These are phyloP conservation scores for Planiliza haematocheilus DNA, from an alignment of 2,113 vertebrate genomes.

Conservation along the genomic window DNA sequence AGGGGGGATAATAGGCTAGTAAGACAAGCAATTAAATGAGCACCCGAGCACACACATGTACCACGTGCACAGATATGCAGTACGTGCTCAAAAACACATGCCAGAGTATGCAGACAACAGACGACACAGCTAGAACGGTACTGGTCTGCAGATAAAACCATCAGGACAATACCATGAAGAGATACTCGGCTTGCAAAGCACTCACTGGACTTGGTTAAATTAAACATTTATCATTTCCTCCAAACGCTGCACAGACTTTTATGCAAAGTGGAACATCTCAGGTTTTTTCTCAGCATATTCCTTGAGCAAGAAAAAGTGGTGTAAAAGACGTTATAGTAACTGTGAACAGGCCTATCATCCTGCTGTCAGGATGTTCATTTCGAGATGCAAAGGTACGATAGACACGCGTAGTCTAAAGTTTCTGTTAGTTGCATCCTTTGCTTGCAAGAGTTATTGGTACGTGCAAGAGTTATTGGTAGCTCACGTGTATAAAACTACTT, in stretches of 20 bases:
- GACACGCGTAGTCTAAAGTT: neutral
- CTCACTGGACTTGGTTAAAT: neutral
- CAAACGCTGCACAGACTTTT: neutral
- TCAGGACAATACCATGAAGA: neutral
- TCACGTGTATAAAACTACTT: too few species aligned
- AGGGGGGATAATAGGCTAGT: neutral
- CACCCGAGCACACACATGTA: neutral
- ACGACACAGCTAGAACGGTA: neutral
- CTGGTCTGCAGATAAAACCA: neutral
- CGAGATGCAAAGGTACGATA: neutral
- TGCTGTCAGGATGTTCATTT: neutral
- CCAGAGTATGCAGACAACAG: neutral
- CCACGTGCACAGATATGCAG: neutral
- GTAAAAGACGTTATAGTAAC: neutral
- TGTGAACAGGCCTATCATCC: neutral
- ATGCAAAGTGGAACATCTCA: neutral
- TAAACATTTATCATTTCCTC: too few species aligned
- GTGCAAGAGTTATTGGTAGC: too few species aligned
- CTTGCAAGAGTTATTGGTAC: too few species aligned
- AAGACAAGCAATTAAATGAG: slow-evolving; percentile 15
- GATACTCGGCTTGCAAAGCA: neutral
- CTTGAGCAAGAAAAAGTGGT: neutral
- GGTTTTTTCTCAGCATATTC: neutral
- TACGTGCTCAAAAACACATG: neutral
- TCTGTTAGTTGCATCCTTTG: too few species aligned